Evolutionary conservation across 2,888 invertebrate genomes (phyloP), one percentile per base, ranked within the genome.

Genomic region (Branchellion lobata): DNA sequence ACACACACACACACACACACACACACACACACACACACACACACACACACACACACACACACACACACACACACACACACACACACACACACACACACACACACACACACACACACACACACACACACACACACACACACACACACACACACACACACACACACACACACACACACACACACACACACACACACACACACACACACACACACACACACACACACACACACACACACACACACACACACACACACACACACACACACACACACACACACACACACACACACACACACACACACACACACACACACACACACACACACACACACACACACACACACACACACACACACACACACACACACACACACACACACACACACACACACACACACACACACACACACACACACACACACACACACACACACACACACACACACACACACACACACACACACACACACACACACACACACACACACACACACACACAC

Each of bases 401-500:
- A 27, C 36, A 14, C 3, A 24, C 36, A 40, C 11, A 11, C 33
- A 74, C 11, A 53, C 0, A 57, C 27, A 75, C 61, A 76, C 31
- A 61, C 76, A 53, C 34, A 31, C 2, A 65, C 34, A 61, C 8
- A 33, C 65, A 61, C 57, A 29, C 61, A 36, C 73, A 34, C 47
- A 47, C 73, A 40, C 73, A 79, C 72, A 31, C 73, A 40, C 24
- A 79, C 36, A 74, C 40, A 74, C 47, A 79, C 47, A 47, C 72
- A 40, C 75, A 75, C 75, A 0, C 75, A 57, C 75, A 57, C 75
- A 57, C 75, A 0, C 75, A 75, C 75, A 57, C 53, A 75, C 75
- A 75, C 75, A 57, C 75, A 75, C 75, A 75, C 75, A 57, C 75
- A 57, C 73, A 47, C 72, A n/a, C 31, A 74, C 51, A 34, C 27